Conservation (phyloP, 2,797 vertebrate genomes). For the Hippocampus kuda region DNA sequence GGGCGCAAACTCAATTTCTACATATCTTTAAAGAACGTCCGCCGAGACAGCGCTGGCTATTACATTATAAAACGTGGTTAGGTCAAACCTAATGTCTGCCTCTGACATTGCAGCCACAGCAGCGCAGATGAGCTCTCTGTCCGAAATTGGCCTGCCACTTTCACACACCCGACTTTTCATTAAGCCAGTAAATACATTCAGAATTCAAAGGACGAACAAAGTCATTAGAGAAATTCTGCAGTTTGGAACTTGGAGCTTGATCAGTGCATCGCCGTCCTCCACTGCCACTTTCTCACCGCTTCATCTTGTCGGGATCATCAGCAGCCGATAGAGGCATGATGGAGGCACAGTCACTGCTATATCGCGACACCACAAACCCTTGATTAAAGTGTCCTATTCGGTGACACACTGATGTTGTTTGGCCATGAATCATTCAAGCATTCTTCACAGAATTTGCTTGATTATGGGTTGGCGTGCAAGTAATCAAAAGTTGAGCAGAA, state of each 20-base stretch:
- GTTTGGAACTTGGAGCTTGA: conserved; percentile 40
- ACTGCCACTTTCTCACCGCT: conserved; percentile 46
- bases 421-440: conserved; percentile 26
- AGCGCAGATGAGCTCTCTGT: conserved; percentile 20
- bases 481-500: conserved; percentile 26
- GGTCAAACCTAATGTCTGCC: conserved; percentile 5
- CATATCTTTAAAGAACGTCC: conserved; percentile 44
- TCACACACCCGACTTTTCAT: conserved; percentile 42
- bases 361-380: conserved; percentile 36
- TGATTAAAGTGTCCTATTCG: conserved; percentile 52
- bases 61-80: conserved; percentile 30
- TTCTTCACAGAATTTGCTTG: conserved; percentile 18
- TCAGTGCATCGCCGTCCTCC: conserved; percentile 27
- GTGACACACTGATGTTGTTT: conserved; percentile 34
- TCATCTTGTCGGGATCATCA: conserved; percentile 48
- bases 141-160: conserved; percentile 42
- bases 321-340: conserved; percentile 39
- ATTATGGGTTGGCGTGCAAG: conserved; percentile 14
- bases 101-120: conserved; percentile 10
- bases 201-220: conserved; percentile 55
- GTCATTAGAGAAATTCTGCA: conserved; percentile 57
- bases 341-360: conserved; percentile 43
- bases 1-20: conserved; percentile 43
- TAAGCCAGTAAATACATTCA: conserved; percentile 47
- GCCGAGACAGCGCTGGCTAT: conserved; percentile 27